Conservation (phyloP, 2,888 invertebrate genomes). For the Campoplex capitator region DNA sequence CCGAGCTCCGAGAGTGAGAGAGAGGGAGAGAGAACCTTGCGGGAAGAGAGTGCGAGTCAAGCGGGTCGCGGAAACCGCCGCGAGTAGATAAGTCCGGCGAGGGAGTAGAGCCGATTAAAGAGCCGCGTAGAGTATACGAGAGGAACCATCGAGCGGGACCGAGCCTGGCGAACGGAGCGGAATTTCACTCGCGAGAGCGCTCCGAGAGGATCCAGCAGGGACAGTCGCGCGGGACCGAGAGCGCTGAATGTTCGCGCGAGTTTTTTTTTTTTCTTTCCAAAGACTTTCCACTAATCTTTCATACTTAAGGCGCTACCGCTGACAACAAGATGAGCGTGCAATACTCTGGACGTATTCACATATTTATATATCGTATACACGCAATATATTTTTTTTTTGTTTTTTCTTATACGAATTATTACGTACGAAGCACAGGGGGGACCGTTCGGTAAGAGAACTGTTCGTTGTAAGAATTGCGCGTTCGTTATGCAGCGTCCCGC, state of each 20-base stretch:
- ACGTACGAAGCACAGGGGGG: neutral
- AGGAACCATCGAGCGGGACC: too few species aligned
- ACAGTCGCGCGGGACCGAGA: neutral
- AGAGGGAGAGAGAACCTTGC: neutral
- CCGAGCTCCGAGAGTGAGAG: neutral
- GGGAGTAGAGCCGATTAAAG: neutral
- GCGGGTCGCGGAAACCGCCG: neutral
- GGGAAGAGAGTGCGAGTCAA: conserved; percentile 7
- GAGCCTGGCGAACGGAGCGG: too few species aligned
- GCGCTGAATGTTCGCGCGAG: neutral
- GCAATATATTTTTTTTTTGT: too few species aligned
- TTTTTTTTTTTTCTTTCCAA: neutral
- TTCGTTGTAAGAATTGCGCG: too few species aligned
- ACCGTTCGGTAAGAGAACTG: neutral
- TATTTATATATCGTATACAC: too few species aligned
- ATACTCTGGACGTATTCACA: too few species aligned
- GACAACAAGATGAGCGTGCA: too few species aligned
- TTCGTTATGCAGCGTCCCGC: neutral
- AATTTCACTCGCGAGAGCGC: too few species aligned
- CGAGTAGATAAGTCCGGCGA: too few species aligned
- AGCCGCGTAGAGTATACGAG: neutral
- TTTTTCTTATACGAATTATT: neutral
- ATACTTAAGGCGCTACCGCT: too few species aligned
- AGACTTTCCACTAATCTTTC: too few species aligned
- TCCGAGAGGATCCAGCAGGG: too few species aligned